Percentiles rank a stretch among this genome's conserved stretches.
phyloP scores from a whole-genome alignment of 2,888 invertebrate genomes.

The Dicyrtoma fusca region DNA sequence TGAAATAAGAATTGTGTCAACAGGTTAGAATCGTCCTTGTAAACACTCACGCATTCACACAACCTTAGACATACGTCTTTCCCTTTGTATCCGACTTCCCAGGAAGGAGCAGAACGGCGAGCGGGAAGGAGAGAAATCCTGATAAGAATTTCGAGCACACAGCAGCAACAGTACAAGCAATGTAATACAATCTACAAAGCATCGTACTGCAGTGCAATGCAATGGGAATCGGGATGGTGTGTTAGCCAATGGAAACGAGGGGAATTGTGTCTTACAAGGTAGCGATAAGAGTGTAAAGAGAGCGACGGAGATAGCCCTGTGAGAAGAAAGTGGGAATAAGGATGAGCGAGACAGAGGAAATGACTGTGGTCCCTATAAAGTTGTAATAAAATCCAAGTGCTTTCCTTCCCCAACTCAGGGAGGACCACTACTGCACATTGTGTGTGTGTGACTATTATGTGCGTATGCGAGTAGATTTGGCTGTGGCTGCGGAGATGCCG shows the following conservation, averaged over 20 bases:
- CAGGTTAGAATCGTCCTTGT: constrained; percentile 5
- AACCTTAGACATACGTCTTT: too few relatives aligned
- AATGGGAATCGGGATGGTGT: background rate
- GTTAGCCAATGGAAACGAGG: too few relatives aligned
- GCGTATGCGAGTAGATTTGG: too few relatives aligned
- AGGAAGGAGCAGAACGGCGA: too few relatives aligned
- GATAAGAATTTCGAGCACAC: background rate
- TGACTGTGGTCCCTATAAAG: constrained; percentile 7
- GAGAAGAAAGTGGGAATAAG: background rate
- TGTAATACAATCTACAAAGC: too few relatives aligned
- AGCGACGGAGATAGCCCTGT: background rate
- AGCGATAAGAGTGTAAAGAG: background rate
- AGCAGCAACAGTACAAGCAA: background rate
- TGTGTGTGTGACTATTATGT: too few relatives aligned
- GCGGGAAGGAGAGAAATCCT: background rate
- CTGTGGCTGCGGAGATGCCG: background rate
- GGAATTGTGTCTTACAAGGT: too few relatives aligned
- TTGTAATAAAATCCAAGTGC: constrained; percentile 26
- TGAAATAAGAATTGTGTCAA: constrained; percentile 18
- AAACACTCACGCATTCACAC: too few relatives aligned
- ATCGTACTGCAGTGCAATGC: background rate
- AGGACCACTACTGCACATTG: too few relatives aligned
- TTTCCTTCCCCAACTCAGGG: background rate
- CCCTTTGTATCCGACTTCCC: too few relatives aligned
- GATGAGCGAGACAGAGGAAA: background rate